Base-by-base conservation (phyloP, 2,797 vertebrate species). In the Sylvia borin region DNA sequence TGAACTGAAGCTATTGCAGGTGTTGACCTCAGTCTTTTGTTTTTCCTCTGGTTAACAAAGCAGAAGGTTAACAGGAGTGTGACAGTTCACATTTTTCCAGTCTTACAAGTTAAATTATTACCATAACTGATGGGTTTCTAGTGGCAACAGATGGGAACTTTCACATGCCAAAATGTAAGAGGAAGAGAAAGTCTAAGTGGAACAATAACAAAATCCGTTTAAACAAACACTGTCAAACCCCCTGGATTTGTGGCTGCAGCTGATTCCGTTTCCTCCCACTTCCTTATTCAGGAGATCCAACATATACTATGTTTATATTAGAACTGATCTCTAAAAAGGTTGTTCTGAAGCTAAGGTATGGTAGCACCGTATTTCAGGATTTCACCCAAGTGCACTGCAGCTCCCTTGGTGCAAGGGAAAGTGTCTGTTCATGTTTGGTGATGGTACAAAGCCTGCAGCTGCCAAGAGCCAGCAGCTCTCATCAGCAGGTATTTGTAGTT, bases 151-250 rank as follows among this genome's bases (percentile, higher is more conserved):
- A 85, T 97, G 88, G 91, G 80, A 90, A 90, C 65, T 78, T 96
- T 68, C 78, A 72, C n/a, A 78, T 91, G 91, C 95, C 95, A 97
- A 95, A 96, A 96, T 27, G 64, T 85, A 26, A 96, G 92, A 94
- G 97, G 96, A 96, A 97, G 94, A 97, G 93, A 97, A 95, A 94
- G 87, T 93, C 92, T 91, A 85, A 94, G 88, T 42, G 88, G 83
- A 96, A 97, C 91, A 97, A 94, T 96, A 97, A 95, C 76, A 85
- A 95, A 94, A 88, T 76, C 87, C 32, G 16, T 94, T 95, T 96
- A 96, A 97, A 96, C 80, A 97, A 91, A 95, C 40, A 88, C 62
- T 75, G 91, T 84, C 95, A 91, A 95, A 19, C 5, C 31, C 51
- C 55, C 77, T 51, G 36, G 90, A 86, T 94, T 93, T 96, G 92